These are phyloP conservation scores for Dione juno DNA, from an alignment of 2,888 invertebrate genomes.

Conservation along the genomic window DNA sequence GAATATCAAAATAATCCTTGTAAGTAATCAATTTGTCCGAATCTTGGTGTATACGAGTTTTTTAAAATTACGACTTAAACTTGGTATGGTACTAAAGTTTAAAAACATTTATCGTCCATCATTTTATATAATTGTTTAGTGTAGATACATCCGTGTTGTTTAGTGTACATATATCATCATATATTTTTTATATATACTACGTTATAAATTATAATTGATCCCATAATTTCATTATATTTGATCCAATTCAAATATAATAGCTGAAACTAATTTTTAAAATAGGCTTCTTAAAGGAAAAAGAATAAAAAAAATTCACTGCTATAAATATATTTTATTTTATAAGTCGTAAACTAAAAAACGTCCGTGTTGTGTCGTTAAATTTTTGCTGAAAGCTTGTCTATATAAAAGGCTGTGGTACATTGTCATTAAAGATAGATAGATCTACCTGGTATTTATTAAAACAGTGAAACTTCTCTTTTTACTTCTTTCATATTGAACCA, in stretches of 20 bases:
- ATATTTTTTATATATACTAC: background rate
- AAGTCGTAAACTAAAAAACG: slow-evolving; percentile 9
- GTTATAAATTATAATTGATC: background rate
- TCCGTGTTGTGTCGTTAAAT: slow-evolving; percentile 13
- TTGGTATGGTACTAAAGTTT: too few relatives aligned
- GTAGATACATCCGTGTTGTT: background rate
- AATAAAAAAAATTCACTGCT: background rate
- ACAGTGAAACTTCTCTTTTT: background rate
- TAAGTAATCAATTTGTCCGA: too few relatives aligned
- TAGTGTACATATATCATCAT: background rate
- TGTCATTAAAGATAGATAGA: slow-evolving; percentile 1
- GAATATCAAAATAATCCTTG: too few relatives aligned
- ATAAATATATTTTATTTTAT: slow-evolving; percentile 3
- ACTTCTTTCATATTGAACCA: background rate
- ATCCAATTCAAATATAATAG: too few relatives aligned
- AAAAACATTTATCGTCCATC: too few relatives aligned
- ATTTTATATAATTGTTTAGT: background rate
- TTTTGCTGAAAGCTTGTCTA: background rate
- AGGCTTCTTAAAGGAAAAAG: background rate
- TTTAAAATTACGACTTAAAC: slow-evolving; percentile 5
- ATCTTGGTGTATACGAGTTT: slow-evolving; percentile 17
- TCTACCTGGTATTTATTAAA: background rate
- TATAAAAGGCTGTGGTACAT: background rate
- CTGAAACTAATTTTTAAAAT: background rate
- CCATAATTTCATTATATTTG: background rate